phyloP scores from a whole-genome alignment of 1,140 invertebrate genomes.

The Phenacoccus solenopsis region DNA sequence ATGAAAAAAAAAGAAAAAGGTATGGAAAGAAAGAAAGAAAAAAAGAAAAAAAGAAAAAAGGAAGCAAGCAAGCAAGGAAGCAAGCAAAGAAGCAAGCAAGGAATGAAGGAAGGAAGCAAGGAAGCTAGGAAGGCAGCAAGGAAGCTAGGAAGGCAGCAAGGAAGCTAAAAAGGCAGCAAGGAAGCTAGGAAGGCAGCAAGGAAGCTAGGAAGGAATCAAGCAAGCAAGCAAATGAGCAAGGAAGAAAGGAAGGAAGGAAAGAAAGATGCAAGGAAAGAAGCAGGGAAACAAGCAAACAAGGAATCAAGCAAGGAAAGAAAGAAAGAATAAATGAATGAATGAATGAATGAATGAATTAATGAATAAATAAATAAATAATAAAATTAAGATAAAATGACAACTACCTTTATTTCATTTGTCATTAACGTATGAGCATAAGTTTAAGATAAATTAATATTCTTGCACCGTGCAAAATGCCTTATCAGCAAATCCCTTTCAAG shows the following conservation, averaged over 20 bases:
- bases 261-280: conserved; percentile 21
- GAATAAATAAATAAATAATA: no score
- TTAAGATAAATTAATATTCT: no score
- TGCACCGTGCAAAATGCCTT: no score
- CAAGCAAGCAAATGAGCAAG: no score
- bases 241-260: no score
- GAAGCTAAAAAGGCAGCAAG: conserved; percentile 15
- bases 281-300: conserved; percentile 16
- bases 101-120: conserved; percentile 18
- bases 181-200: conserved; percentile 18
- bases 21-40: background rate
- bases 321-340: no score
- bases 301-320: no score
- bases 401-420: no score
- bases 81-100: conserved; percentile 21
- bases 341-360: no score
- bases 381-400: no score
- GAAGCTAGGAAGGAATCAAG: conserved; percentile 17
- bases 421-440: no score
- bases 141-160: conserved; percentile 19
- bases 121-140: conserved; percentile 19
- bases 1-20: background rate
- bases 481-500: no score
- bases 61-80: conserved; percentile 14
- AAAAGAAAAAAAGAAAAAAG: conserved; percentile 19